Evolutionary conservation across 2,113 vertebrate genomes (phyloP).

Genomic region (Hoplias malabaricus): DNA sequence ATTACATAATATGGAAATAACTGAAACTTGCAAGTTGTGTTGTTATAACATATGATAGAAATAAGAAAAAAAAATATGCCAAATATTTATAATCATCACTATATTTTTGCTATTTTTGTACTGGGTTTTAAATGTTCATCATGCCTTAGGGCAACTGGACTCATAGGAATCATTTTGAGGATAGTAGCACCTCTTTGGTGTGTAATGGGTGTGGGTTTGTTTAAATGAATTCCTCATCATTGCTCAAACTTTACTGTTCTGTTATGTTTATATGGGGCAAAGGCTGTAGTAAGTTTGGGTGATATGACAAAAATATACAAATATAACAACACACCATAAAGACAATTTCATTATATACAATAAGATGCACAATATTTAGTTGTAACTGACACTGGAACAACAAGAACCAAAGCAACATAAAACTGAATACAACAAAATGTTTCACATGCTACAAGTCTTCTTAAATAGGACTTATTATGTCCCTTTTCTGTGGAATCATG

Average conservation of each 20-base stretch:
- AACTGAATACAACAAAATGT: no score
- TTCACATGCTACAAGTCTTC: no score
- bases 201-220: slow-evolving; percentile 19
- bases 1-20: slow-evolving; percentile 43
- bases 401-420: no score
- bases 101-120: not conserved
- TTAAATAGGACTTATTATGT: no score
- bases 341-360: no score
- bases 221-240: not conserved
- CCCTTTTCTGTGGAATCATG: no score
- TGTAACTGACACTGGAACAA: no score
- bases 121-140: not conserved
- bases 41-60: slow-evolving; percentile 50
- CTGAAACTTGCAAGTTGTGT: slow-evolving; percentile 56
- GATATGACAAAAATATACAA: no score
- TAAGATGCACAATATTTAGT: no score
- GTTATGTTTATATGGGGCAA: not conserved
- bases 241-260: not conserved
- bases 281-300: no score
- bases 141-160: not conserved
- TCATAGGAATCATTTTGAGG: not conserved
- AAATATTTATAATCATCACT: not conserved
- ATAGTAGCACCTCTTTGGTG: not conserved
- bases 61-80: no score
- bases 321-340: no score